Conservation (phyloP, 2,888 invertebrate species). For the Belgica antarctica region DNA sequence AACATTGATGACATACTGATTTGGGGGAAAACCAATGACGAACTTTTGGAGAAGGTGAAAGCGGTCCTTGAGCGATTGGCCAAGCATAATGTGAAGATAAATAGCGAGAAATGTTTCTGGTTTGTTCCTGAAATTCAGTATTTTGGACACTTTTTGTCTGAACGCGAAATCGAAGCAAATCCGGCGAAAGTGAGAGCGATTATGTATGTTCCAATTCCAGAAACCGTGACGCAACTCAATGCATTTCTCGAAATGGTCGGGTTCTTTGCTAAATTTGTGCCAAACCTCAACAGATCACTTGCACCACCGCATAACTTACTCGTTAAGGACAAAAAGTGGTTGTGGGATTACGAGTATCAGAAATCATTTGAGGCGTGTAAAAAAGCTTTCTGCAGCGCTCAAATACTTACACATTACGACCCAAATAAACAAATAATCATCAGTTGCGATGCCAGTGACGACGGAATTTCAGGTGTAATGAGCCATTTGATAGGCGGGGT, state of each 20-base stretch:
- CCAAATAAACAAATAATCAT: background rate
- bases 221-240: background rate
- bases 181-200: background rate
- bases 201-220: background rate
- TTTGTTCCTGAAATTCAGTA: background rate
- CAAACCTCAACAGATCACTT: background rate
- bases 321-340: background rate
- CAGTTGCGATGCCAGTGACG: background rate
- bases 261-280: background rate
- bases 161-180: background rate
- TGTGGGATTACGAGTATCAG: background rate
- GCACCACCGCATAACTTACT: background rate
- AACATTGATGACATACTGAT: background rate
- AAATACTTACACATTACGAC: background rate
- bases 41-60: background rate
- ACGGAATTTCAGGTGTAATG: background rate
- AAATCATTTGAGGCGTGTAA: background rate
- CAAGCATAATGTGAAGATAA: background rate
- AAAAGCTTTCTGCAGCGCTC: background rate
- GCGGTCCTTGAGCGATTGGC: background rate
- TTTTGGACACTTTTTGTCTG: background rate
- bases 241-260: background rate
- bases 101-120: background rate
- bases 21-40: background rate
- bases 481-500: background rate